Percentiles rank a stretch among this genome's conserved stretches.
Conservation (phyloP, 1,140 invertebrate genomes). For the Nylanderia fulva region DNA sequence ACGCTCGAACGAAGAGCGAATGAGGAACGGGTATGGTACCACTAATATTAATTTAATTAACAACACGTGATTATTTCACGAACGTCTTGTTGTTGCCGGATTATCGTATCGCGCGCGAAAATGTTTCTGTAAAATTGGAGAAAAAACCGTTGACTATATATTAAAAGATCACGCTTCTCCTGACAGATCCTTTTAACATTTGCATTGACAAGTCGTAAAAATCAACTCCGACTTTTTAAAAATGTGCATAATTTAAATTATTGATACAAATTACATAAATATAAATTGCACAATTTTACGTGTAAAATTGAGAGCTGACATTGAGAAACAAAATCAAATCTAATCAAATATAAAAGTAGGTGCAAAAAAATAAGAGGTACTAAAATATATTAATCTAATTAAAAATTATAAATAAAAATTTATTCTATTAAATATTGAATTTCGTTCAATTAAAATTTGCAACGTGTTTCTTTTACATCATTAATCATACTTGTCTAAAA, state of each 20-base stretch:
- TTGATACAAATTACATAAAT: neutral
- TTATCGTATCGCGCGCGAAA: neutral
- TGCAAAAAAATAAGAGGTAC: neutral
- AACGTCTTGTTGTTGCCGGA: neutral
- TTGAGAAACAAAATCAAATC: too few relatives aligned
- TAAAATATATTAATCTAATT: neutral
- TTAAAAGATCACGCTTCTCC: neutral
- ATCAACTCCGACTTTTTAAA: conserved; percentile 28
- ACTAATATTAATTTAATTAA: conserved; percentile 57
- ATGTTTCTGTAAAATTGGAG: neutral
- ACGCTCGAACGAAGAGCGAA: conserved; percentile 26
- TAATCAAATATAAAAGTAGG: neutral
- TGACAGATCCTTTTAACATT: neutral
- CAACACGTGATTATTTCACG: conserved; percentile 5
- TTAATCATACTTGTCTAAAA: neutral
- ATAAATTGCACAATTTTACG: neutral
- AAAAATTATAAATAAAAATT: neutral
- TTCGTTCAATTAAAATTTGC: neutral
- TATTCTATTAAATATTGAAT: neutral
- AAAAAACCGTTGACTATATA: neutral
- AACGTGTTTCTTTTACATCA: neutral
- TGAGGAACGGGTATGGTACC: conserved; percentile 40
- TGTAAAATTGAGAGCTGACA: neutral
- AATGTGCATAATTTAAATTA: neutral
- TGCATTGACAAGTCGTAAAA: conserved; percentile 26